These are phyloP conservation scores for Hemibagrus guttatus DNA, from an alignment of 2,797 vertebrate genomes.

Conservation along the genomic window DNA sequence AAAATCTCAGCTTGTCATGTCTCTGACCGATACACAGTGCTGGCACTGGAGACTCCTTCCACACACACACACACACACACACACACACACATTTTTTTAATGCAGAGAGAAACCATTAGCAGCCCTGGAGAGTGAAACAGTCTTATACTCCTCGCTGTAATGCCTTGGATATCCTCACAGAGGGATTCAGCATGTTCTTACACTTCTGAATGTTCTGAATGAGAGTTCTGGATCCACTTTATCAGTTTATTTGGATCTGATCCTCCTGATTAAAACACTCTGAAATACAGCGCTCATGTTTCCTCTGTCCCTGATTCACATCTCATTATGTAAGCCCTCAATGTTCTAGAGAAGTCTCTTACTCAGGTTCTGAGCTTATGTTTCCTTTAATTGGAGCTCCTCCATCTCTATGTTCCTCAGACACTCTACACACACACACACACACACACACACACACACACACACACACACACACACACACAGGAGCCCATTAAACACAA, in stretches of 20 bases:
- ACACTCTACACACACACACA: conserved; percentile 37
- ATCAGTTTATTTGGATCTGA: background rate
- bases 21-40: background rate
- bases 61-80: no score
- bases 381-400: background rate
- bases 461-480: background rate
- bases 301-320: background rate
- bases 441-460: conserved; percentile 20
- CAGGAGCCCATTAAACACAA: conserved; percentile 38
- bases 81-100: background rate
- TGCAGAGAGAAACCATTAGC: background rate
- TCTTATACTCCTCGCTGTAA: background rate
- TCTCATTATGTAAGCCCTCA: background rate
- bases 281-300: background rate
- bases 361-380: conserved; percentile 12
- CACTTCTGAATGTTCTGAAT: no score
- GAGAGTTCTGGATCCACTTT: background rate
- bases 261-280: background rate
- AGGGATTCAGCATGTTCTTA: background rate
- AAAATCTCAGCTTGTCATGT: no score
- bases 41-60: conserved; percentile 5
- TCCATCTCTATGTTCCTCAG: background rate
- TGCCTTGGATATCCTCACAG: background rate
- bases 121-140: background rate
- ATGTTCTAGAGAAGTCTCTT: conserved; percentile 2